Conservation (phyloP, 1,140 invertebrate species). For the Pteromalus puparum region DNA sequence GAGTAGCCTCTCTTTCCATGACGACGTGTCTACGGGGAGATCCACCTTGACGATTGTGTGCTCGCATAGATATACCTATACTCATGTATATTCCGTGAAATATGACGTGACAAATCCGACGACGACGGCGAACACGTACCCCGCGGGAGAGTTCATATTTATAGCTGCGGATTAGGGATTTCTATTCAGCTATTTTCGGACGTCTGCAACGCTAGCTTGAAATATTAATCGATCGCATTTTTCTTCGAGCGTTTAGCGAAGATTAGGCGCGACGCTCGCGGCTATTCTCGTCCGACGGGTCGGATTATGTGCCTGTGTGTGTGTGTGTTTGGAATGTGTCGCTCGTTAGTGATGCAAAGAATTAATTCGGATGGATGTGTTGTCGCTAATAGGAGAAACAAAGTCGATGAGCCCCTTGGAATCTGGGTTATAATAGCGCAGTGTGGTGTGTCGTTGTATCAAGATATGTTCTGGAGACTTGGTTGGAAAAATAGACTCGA, state of each 20-base stretch:
- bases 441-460: too few species aligned
- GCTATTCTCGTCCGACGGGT: not conserved
- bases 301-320: not conserved
- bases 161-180: constrained; percentile 36
- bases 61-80: too few species aligned
- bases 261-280: constrained; percentile 8
- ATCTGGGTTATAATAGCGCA: too few species aligned
- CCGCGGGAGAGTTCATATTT: constrained; percentile 21
- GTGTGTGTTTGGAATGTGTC: not conserved
- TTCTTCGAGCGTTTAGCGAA: constrained; percentile 35
- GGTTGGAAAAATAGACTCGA: too few species aligned
- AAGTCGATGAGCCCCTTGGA: too few species aligned
- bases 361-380: too few species aligned
- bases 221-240: constrained; percentile 45
- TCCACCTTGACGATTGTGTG: constrained; percentile 25
- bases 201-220: not conserved
- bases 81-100: not conserved
- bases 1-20: not conserved
- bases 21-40: not conserved
- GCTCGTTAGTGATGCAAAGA: too few species aligned
- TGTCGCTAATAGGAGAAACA: too few species aligned
- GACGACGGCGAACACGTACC: not conserved
- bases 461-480: not conserved
- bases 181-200: constrained; percentile 30
- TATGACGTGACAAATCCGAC: constrained; percentile 26